phyloP scores from a whole-genome alignment of 1,140 invertebrate genomes.

The Micrasema longulum region DNA sequence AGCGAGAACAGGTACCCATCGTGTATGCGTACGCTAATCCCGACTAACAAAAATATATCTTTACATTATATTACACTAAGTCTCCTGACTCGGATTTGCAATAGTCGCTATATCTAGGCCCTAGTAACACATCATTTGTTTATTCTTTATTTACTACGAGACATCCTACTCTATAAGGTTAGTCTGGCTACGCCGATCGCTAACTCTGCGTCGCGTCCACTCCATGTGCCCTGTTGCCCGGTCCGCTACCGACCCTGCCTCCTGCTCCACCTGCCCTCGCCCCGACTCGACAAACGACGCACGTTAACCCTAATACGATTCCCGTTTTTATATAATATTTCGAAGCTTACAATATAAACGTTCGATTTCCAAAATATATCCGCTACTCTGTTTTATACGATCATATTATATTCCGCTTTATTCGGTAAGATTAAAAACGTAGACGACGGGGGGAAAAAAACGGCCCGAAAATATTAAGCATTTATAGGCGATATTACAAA shows the following conservation, averaged over 20 bases:
- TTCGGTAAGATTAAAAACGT: slow-evolving; percentile 29
- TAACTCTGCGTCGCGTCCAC: slow-evolving; percentile 24
- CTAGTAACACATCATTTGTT: slow-evolving; percentile 39
- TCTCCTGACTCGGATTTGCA: not conserved
- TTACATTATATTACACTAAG: too few species aligned
- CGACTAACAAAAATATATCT: slow-evolving; percentile 37
- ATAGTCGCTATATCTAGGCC: slow-evolving; percentile 17
- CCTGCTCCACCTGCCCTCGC: slow-evolving; percentile 1
- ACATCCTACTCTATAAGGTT: too few species aligned
- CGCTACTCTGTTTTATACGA: slow-evolving; percentile 31
- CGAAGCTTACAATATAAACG: slow-evolving; percentile 47
- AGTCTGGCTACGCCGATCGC: not conserved
- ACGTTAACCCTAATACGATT: slow-evolving; percentile 37
- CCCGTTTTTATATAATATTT: slow-evolving; percentile 42
- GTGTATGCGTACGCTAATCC: not conserved
- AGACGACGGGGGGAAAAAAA: slow-evolving; percentile 29
- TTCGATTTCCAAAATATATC: slow-evolving; percentile 52
- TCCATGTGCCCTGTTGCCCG: slow-evolving; percentile 47
- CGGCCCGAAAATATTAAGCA: slow-evolving; percentile 21
- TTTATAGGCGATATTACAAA: slow-evolving; percentile 36
- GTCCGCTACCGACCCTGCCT: slow-evolving; percentile 32
- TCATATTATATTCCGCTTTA: slow-evolving; percentile 18
- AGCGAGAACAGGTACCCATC: not conserved
- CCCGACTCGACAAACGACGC: slow-evolving; percentile 48
- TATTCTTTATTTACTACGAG: slow-evolving; percentile 3